Percentiles rank a stretch among this genome's conserved stretches.
phyloP scores from a whole-genome alignment of 2,113 vertebrate species.

The Mormoops blainvillei region DNA sequence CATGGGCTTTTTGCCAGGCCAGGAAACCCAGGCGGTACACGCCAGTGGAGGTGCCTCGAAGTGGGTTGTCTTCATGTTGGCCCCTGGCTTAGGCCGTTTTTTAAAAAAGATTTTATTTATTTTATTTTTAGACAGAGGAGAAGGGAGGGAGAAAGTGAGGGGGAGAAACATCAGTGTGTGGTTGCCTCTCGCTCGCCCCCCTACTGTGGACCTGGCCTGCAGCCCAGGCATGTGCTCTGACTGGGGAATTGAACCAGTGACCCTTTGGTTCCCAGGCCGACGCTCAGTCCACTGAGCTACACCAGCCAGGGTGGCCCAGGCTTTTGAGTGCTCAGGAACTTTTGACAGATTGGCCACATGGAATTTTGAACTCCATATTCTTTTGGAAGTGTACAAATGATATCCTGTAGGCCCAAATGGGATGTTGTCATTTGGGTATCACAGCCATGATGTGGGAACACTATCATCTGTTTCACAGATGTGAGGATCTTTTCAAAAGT shows the following conservation, averaged over 20 bases:
- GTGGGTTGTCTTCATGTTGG: not conserved
- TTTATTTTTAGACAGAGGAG: too few species aligned
- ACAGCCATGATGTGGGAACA: not conserved
- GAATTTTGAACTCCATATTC: not conserved
- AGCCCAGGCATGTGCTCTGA: too few species aligned
- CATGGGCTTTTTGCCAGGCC: not conserved
- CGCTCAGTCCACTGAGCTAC: too few species aligned
- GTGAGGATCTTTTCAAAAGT: not conserved
- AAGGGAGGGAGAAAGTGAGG: too few species aligned
- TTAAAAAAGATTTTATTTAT: too few species aligned
- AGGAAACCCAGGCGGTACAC: not conserved
- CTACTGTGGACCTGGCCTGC: too few species aligned
- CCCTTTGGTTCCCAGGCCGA: too few species aligned
- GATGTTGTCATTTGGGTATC: not conserved
- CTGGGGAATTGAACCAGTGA: too few species aligned
- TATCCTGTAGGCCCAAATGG: not conserved
- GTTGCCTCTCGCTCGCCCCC: too few species aligned
- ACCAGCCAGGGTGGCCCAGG: too few species aligned
- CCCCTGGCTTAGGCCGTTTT: not conserved
- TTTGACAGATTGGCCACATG: not conserved
- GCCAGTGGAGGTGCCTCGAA: not conserved
- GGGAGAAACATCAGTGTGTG: too few species aligned
- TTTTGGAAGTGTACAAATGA: not conserved
- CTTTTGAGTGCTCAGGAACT: not conserved
- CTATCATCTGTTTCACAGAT: not conserved